Evolutionary conservation across 1,140 invertebrate species (phyloP).

Genomic region (Brachionus sp.): DNA sequence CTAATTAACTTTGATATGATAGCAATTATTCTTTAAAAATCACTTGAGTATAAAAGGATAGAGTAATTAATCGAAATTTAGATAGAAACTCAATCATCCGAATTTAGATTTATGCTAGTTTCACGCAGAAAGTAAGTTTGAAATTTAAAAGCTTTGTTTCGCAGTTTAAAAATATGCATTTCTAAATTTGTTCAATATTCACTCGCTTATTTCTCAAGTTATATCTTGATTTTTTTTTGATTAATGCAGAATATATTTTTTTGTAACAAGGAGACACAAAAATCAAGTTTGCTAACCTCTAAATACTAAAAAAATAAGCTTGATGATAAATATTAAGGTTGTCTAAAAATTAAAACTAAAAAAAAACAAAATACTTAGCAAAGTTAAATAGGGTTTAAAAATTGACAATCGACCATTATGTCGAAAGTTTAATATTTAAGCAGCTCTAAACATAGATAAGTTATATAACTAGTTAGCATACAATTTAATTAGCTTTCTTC

Average conservation of each 20-base stretch:
- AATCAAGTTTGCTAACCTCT: neutral
- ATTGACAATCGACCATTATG: neutral
- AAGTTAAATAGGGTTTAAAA: neutral
- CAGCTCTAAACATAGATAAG: neutral
- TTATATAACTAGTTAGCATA: neutral
- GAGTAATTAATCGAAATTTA: neutral
- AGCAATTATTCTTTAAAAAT: neutral
- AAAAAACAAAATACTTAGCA: neutral
- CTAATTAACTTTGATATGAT: neutral
- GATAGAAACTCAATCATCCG: neutral
- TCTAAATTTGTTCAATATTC: neutral
- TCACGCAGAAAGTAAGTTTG: neutral
- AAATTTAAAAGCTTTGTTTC: neutral
- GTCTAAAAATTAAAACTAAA: neutral
- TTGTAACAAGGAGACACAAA: neutral
- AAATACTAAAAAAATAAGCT: neutral
- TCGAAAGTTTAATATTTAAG: neutral
- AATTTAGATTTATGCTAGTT: neutral
- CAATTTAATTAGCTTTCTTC: neutral
- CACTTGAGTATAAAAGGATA: neutral
- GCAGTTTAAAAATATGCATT: neutral
- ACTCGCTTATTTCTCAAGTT: neutral
- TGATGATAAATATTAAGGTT: neutral
- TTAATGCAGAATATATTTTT: neutral
- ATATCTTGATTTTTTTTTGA: neutral